Percentiles rank a stretch among this genome's conserved stretches.
These are phyloP conservation scores for Spialia ferax DNA, from an alignment of 2,888 invertebrate genomes.

Conservation along the genomic window DNA sequence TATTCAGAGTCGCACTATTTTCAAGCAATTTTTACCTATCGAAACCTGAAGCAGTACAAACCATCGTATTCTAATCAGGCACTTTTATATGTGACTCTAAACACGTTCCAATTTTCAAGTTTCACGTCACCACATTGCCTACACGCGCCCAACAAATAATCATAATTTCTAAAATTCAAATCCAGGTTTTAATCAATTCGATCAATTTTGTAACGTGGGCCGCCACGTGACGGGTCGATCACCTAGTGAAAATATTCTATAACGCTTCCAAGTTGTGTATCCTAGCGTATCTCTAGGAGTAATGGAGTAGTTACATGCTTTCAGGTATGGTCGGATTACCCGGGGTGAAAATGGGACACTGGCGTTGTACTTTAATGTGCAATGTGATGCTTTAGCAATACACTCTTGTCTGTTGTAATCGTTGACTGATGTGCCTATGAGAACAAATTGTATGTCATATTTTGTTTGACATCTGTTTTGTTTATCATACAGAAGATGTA, in stretches of 20 bases:
- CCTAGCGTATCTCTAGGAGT: not conserved
- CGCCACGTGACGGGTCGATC: conserved; percentile 56
- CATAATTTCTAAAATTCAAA: conserved; percentile 44
- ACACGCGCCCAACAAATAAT: not conserved
- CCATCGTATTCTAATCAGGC: conserved; percentile 1
- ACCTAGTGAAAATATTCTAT: conserved; percentile 49
- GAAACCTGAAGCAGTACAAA: not conserved
- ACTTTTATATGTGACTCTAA: not conserved
- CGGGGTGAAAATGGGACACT: conserved; percentile 21
- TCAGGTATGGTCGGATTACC: not conserved
- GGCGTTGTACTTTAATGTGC: not conserved
- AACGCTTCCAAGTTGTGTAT: conserved; percentile 25
- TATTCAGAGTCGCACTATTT: too few species aligned
- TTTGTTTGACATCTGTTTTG: not conserved
- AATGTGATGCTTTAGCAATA: conserved; percentile 20
- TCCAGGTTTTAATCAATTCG: conserved; percentile 41
- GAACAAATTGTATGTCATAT: not conserved
- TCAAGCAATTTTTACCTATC: not conserved
- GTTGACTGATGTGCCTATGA: not conserved
- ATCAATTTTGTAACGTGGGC: conserved; percentile 47
- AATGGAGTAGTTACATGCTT: not conserved
- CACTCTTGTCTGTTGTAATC: conserved; percentile 9
- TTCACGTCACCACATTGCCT: conserved; percentile 16
- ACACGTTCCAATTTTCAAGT: conserved; percentile 7
- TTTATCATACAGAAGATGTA: not conserved